Conservation (phyloP, 1,140 invertebrate genomes). For the Oryzaephilus surinamensis region DNA sequence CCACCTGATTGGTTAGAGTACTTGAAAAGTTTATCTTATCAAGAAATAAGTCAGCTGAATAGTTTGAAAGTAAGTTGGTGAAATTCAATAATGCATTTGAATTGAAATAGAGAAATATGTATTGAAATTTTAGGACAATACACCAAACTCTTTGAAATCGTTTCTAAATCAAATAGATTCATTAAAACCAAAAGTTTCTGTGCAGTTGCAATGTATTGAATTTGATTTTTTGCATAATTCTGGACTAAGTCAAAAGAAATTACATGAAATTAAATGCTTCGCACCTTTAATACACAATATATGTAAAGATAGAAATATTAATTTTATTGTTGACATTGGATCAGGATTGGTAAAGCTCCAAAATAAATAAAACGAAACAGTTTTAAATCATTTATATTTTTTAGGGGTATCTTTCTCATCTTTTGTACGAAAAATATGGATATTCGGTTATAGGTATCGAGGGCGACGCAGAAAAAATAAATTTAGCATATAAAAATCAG, state of each 20-base stretch:
- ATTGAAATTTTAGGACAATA: conserved; percentile 30
- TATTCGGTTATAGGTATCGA: conserved; percentile 66
- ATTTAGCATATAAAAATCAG: conserved; percentile 52
- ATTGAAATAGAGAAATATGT: background rate
- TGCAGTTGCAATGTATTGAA: conserved; percentile 22
- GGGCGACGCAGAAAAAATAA: conserved; percentile 47
- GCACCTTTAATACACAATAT: conserved; percentile 45
- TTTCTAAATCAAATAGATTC: conserved; percentile 33
- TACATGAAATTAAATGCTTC: conserved; percentile 55
- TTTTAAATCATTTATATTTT: conserved; percentile 15
- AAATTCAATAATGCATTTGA: conserved; percentile 14
- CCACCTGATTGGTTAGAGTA: conserved; percentile 41
- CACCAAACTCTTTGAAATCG: conserved; percentile 35
- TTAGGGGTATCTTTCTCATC: conserved; percentile 66
- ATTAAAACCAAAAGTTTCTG: conserved; percentile 17
- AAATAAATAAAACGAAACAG: background rate
- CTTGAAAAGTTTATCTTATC: conserved; percentile 33
- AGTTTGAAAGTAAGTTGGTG: conserved; percentile 26
- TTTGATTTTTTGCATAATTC: conserved; percentile 12
- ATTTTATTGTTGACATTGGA: conserved; percentile 68
- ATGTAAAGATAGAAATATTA: conserved; percentile 40
- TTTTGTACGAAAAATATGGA: conserved; percentile 50
- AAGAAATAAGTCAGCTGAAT: conserved; percentile 39
- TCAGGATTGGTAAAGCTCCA: conserved; percentile 56
- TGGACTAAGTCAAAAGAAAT: conserved; percentile 46